Evolutionary conservation across 1,140 invertebrate species (phyloP), one percentile per base, ranked within the genome.

Genomic region (Drosophila ogumai): DNA sequence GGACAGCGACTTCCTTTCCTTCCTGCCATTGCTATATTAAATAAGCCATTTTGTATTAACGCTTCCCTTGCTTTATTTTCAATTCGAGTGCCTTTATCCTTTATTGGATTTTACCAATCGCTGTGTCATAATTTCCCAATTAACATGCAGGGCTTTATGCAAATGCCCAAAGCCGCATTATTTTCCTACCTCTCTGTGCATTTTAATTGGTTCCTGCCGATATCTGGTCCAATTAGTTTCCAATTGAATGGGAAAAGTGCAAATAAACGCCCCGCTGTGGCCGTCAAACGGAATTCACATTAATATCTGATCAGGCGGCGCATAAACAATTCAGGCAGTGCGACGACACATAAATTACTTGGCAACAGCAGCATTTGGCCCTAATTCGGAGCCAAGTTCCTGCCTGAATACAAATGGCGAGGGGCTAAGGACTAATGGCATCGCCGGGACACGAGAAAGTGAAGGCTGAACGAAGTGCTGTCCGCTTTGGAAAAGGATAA

Each of bases 1-100:
- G 15, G 22, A 34, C 19, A 17, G 15, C 32, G 10, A 19, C n/a
- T 58, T 41, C 50, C 44, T 9, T 32, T 31, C n/a, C 64, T 31
- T 40, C 17, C 46, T 10, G 36, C 17, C 28, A 15, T 13, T 32
- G 47, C 40, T n/a, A 54, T 54, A 76, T 75, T 50, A 44, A 75
- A 66, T 52, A 76, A 76, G 73, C 63, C 63, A 76, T 76, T 76
- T 76, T 58, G 36, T 49, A 68, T 55, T 67, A 76, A 68, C 46
- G 73, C 54, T 34, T 43, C 25, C 41, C 19, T 9, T 13, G 52
- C n/a, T 34, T 67, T 19, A n/a, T 32, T 17, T 19, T 49, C 9
- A 28, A 22, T 44, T 43, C 9, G 8, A 15, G 12, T 3, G 17
- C 31, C 50, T 15, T 43, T 38, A 38, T 46, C 36, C 34, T 58